Conservation (phyloP, 2,797 vertebrate genomes). For the Sarcoramphus papa region DNA sequence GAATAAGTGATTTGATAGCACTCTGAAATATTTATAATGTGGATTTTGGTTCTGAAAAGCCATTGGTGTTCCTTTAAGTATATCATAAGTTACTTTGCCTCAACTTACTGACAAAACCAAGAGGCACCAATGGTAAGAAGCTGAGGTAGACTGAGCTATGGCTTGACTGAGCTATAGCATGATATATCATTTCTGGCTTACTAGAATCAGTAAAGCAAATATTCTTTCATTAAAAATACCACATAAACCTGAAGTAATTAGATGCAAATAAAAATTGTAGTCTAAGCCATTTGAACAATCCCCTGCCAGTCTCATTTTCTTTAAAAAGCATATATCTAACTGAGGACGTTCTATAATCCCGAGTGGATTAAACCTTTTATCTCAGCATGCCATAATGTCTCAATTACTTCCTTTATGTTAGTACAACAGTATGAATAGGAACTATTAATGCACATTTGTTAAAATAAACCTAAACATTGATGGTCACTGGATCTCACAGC, state of each 20-base stretch:
- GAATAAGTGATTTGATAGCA: not conserved
- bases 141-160: not conserved
- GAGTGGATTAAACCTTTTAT: not conserved
- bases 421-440: not conserved
- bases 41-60: not conserved
- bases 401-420: not conserved
- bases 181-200: not conserved
- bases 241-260: not conserved
- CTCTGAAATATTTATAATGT: not conserved
- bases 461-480: not conserved
- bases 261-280: not conserved
- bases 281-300: not conserved
- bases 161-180: not conserved
- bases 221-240: not conserved
- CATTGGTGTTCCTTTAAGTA: not conserved
- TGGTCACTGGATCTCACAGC: not conserved
- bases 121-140: not conserved
- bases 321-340: not conserved
- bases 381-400: not conserved
- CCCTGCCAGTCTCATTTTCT: not conserved
- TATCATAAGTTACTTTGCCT: not conserved
- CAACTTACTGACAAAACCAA: not conserved
- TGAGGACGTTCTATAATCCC: not conserved
- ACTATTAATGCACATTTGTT: not conserved
- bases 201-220: not conserved